phyloP scores from a whole-genome alignment of 2,888 invertebrate species.

The Drosophila ezoana region DNA sequence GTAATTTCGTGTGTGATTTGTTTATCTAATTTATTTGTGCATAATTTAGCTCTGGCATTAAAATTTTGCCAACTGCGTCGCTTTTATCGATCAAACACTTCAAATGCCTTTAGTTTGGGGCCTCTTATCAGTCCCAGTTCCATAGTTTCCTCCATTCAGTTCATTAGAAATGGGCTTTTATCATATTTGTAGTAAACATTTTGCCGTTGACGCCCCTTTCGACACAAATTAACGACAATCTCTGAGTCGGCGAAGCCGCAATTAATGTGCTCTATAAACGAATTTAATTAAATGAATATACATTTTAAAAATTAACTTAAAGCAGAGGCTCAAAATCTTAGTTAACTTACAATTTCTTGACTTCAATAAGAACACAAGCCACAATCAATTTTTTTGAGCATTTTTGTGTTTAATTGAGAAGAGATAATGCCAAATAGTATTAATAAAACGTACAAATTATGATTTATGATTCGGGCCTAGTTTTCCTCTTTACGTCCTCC shows the following conservation, averaged over 20 bases:
- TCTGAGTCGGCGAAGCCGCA: neutral
- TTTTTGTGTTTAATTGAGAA: too few species aligned
- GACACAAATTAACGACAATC: conserved; percentile 13
- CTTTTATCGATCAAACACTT: conserved; percentile 78
- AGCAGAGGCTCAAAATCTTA: neutral
- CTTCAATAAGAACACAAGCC: too few species aligned
- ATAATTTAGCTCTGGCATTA: conserved; percentile 49
- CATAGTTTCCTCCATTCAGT: neutral
- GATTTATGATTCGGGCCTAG: too few species aligned
- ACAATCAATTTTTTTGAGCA: neutral
- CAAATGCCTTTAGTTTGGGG: conserved; percentile 22
- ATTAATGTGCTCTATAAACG: conserved; percentile 2
- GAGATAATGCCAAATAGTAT: too few species aligned
- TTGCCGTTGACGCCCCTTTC: conserved; percentile 44
- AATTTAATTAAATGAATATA: neutral
- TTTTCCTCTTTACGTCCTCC: too few species aligned
- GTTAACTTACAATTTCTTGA: neutral
- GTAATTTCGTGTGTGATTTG: conserved; percentile 58
- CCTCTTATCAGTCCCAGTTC: conserved; percentile 40
- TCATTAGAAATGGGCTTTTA: conserved; percentile 17
- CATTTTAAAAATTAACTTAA: neutral
- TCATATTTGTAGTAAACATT: conserved; percentile 14
- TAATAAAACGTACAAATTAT: too few species aligned
- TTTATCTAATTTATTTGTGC: conserved; percentile 13
- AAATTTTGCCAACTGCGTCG: conserved; percentile 26